Percentiles rank a stretch among this genome's conserved stretches.
Evolutionary conservation across 2,888 invertebrate genomes (phyloP).

Genomic region (Podotricha telesiphe): DNA sequence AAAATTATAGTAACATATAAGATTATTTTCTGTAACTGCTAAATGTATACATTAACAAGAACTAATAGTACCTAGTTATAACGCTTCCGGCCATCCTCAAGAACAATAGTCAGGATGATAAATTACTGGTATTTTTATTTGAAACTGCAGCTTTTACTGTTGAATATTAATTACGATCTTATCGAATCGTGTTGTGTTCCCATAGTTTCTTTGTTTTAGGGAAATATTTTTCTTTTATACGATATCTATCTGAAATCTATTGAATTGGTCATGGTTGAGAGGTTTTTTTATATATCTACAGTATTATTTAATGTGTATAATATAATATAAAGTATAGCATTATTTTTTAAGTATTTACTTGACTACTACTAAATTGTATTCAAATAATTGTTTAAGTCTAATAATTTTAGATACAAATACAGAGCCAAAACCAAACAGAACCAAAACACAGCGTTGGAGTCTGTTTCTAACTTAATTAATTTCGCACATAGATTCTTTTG

Average conservation of each 20-base stretch:
- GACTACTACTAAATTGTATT: too few relatives aligned
- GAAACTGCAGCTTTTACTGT: slow-evolving; percentile 26
- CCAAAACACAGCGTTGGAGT: too few relatives aligned
- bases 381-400: too few relatives aligned
- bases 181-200: slow-evolving; percentile 26
- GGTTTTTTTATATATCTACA: too few relatives aligned
- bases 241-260: slow-evolving; percentile 13
- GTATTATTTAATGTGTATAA: too few relatives aligned
- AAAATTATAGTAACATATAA: background rate
- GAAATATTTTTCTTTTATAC: slow-evolving; percentile 18
- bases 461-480: too few relatives aligned
- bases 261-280: background rate
- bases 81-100: slow-evolving; percentile 13
- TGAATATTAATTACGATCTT: slow-evolving; percentile 32
- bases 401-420: too few relatives aligned
- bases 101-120: slow-evolving; percentile 34
- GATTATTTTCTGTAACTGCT: background rate
- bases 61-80: slow-evolving; percentile 18
- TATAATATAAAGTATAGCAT: too few relatives aligned
- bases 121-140: slow-evolving; percentile 31
- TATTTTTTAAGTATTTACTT: too few relatives aligned
- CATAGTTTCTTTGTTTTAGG: slow-evolving; percentile 34
- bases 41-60: slow-evolving; percentile 8
- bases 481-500: too few relatives aligned
- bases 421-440: too few relatives aligned